Evolutionary conservation across 2,888 invertebrate genomes (phyloP), one percentile per base, ranked within the genome.

Genomic region (Antheraea assamensis): DNA sequence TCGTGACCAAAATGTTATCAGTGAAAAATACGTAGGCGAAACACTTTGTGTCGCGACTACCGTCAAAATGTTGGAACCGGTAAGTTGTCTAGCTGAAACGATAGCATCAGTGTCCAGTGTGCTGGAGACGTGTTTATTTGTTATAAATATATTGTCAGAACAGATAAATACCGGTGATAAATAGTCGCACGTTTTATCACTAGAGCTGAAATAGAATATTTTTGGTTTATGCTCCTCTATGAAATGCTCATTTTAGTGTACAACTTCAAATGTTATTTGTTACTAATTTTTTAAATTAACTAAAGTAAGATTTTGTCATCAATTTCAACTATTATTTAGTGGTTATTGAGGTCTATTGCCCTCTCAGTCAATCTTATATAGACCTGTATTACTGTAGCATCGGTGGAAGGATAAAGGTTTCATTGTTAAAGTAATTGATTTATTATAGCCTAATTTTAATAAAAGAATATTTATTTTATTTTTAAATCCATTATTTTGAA

Each of bases 91-190:
- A 68, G 68, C 35, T 35, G 2, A 68, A 35, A n/a, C n/a, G 68
- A 68, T 68, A 68, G 10, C 68, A 35, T 68, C 35, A 35, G 30
- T 64, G 61, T 64, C 61, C 61, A 64, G 35, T 68, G n/a, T n/a
- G 35, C 35, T 68, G n/a, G 2, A 68, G 68, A 35, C 68, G 31
- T 68, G 35, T 68, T 35, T 35, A 35, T 68, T 68, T 64, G 61
- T 27, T 27, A 61, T 61, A 30, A 27, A 27, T 64, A 17, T 17
- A 30, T 64, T 64, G 61, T 64, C 19, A 27, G 27, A 27, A 30
- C 17, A 15, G 52, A 19, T 21, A 52, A 52, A 52, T 52, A 21
- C 52, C 5, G 21, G 7, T 52, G 52, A 19, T 52, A 21, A 52
- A 52, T 19, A 21, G 1, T 21, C 21, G 21, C 21, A 21, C 19